Evolutionary conservation across 2,797 vertebrate species (phyloP).

Genomic region (Masticophis lateralis): DNA sequence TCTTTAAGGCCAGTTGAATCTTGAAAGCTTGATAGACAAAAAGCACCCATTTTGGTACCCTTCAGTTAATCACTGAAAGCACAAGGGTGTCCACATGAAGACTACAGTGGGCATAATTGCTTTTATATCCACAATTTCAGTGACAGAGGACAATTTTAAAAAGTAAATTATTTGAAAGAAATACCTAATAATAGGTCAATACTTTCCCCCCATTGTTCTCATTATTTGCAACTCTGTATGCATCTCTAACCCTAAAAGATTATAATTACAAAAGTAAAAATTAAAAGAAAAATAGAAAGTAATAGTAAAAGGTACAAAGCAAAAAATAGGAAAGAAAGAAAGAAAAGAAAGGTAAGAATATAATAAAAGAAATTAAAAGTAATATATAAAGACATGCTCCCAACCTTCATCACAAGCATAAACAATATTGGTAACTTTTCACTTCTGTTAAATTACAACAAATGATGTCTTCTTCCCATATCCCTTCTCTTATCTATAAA

Average conservation of each 20-base stretch:
- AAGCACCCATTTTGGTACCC: neutral
- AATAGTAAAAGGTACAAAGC: neutral
- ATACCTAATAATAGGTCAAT: neutral
- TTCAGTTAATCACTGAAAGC: neutral
- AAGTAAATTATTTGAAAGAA: neutral
- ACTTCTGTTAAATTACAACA: neutral
- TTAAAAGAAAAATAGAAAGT: neutral
- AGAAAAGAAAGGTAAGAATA: neutral
- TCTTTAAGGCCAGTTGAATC: neutral
- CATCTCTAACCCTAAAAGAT: neutral
- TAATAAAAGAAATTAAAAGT: neutral
- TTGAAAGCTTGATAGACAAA: neutral
- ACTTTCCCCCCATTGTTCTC: neutral
- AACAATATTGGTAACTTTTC: too few relatives aligned
- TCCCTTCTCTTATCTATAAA: neutral
- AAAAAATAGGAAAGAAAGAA: neutral
- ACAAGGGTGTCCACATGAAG: neutral
- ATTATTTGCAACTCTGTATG: neutral
- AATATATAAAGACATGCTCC: neutral
- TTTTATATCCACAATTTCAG: neutral
- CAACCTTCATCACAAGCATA: neutral
- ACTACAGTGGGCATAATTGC: neutral
- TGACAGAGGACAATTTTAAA: neutral
- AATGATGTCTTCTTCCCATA: neutral
- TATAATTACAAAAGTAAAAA: neutral